Evolutionary conservation across 2,113 vertebrate genomes (phyloP), one percentile per base, ranked within the genome.

Genomic region (Fulmarus glacialis): DNA sequence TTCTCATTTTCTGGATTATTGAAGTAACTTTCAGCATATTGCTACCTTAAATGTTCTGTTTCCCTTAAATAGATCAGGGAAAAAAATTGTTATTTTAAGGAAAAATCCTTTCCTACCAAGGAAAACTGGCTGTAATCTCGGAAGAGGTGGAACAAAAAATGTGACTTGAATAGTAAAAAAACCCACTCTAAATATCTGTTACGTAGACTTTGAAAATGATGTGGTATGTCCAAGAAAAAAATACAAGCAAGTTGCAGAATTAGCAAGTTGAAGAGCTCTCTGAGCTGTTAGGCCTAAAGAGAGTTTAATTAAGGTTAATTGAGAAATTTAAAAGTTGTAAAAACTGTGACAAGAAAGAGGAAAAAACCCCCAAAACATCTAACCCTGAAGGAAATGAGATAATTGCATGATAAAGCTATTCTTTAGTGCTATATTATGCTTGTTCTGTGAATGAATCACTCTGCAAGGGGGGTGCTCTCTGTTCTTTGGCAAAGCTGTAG

Each of bases 381-480:
- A 38, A 36, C 14, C 27, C 43, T 58, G 27, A 55, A 79, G 53
- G 17, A 94, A 71, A 72, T 75, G 15, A 60, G 27, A 53, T 68
- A 58, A 36, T 32, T 52, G 6, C 7, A 38, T 50, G 50, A 83
- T 40, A 68, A 90, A 52, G 4, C 26, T 38, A 1, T 60, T 30
- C 18, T 11, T 66, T 52, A 26, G 12, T 47, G 36, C 8, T 36
- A 1, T 19, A 43, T 15, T 22, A 12, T 19, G 22, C 13, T 60
- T 66, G 16, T 66, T 75, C 63, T 62, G n/a, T 84, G 72, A 64
- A 84, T 48, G 38, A 89, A 45, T 84, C 82, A 40, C 19, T 36
- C 1, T 2, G 4, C 7, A 43, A 43, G 34, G 0, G 0, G 4
- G 11, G 38, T 3, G 2, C 6, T 83, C n/a, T 52, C 36, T 6